phyloP scores from a whole-genome alignment of 1,140 invertebrate species.

The Adelges cooleyi region DNA sequence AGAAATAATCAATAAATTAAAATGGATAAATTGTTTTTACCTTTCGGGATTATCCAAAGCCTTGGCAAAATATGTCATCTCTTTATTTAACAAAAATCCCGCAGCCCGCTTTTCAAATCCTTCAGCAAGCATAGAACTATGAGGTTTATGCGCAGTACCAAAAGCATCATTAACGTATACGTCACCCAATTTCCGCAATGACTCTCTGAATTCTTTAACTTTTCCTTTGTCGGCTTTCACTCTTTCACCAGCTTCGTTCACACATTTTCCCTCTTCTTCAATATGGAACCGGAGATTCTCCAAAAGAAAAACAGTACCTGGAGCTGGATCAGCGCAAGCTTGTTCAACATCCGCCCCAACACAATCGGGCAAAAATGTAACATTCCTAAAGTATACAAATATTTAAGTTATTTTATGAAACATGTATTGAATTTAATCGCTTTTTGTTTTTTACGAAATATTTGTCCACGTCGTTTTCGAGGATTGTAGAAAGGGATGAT shows the following conservation, averaged over 20 bases:
- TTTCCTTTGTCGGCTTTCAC: conserved; percentile 71
- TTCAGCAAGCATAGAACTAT: conserved; percentile 86
- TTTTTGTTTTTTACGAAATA: background rate
- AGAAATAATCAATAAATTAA: background rate
- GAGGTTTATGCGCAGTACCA: conserved; percentile 96
- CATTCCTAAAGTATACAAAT: conserved; percentile 45
- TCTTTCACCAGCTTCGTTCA: conserved; percentile 80
- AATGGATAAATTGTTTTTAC: conserved; percentile 36
- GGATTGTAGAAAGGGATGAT: background rate
- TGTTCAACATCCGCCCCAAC: conserved; percentile 84
- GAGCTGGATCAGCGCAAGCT: conserved; percentile 74
- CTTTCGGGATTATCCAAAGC: conserved; percentile 88
- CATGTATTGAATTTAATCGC: background rate
- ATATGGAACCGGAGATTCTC: conserved; percentile 96
- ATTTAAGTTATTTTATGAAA: background rate
- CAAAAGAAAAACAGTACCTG: conserved; percentile 81
- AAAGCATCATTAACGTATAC: conserved; percentile 99
- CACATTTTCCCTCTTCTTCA: conserved; percentile 96
- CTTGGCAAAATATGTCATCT: conserved; percentile 95
- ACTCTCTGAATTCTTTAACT: conserved; percentile 75
- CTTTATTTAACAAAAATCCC: conserved; percentile 95
- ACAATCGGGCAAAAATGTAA: conserved; percentile 85
- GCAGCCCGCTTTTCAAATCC: conserved; percentile 78
- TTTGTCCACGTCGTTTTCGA: background rate
- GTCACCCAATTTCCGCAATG: conserved; percentile 90